Evolutionary conservation across 2,888 invertebrate genomes (phyloP).

Genomic region (Antheraea yamamai): DNA sequence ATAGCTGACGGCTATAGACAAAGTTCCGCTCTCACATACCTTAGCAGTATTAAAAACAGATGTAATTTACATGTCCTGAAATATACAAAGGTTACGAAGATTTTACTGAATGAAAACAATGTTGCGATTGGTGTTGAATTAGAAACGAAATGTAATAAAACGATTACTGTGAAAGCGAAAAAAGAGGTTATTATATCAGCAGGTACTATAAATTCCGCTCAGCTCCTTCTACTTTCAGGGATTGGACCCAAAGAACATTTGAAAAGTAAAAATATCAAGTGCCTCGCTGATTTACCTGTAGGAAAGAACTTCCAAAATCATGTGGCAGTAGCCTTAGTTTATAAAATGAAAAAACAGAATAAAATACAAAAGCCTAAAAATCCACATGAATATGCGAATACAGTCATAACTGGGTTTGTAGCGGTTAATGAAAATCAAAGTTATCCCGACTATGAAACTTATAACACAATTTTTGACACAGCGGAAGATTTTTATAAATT

Average conservation of each 20-base stretch:
- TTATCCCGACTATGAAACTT: conserved; percentile 16
- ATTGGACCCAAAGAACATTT: conserved; percentile 57
- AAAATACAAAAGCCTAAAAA: background rate
- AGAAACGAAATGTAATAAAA: conserved; percentile 42
- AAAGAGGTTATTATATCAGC: conserved; percentile 66
- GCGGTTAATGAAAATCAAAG: background rate
- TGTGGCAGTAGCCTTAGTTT: conserved; percentile 21
- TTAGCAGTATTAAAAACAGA: conserved; percentile 62
- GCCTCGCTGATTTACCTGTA: conserved; percentile 53
- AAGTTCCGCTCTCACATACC: conserved; percentile 87
- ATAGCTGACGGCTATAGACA: conserved; percentile 85
- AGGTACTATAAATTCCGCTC: conserved; percentile 61
- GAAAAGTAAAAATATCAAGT: conserved; percentile 41
- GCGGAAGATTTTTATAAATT: background rate
- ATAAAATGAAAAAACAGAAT: conserved; percentile 18
- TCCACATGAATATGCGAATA: background rate
- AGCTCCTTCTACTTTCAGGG: conserved; percentile 65
- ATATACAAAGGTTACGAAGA: conserved; percentile 60
- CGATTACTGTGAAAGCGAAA: conserved; percentile 22
- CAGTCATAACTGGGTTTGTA: conserved; percentile 11
- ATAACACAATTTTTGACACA: background rate
- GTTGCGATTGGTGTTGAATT: conserved; percentile 56
- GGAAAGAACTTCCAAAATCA: conserved; percentile 68
- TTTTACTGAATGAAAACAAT: conserved; percentile 66
- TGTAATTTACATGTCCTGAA: conserved; percentile 52